phyloP scores from a whole-genome alignment of 2,113 vertebrate species.

The Tenebrosternarchus preto region DNA sequence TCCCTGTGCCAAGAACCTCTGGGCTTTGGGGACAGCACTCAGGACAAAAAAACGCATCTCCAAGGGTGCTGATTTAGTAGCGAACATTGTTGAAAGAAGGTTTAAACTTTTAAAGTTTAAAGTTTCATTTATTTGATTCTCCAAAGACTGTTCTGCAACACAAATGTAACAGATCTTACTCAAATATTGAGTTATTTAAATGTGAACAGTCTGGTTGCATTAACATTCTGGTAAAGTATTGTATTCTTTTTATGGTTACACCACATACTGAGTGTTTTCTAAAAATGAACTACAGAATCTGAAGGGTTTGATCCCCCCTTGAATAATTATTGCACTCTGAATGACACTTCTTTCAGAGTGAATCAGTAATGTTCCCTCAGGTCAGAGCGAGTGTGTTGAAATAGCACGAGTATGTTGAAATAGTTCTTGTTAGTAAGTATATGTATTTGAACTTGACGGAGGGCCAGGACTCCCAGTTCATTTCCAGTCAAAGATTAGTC shows the following conservation, averaged over 20 bases:
- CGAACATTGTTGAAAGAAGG: no score
- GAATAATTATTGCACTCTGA: neutral
- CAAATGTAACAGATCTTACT: no score
- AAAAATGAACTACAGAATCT: neutral
- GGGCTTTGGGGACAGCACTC: conserved; percentile 32
- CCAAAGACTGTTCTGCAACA: neutral
- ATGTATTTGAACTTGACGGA: neutral
- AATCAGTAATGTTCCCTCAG: neutral
- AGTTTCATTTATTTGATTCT: conserved; percentile 1
- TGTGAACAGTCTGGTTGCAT: no score
- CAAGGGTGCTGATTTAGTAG: conserved; percentile 31
- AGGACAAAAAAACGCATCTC: conserved; percentile 39
- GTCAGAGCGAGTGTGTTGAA: neutral
- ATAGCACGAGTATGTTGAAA: neutral
- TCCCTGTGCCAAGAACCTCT: conserved; percentile 39
- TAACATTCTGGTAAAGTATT: neutral
- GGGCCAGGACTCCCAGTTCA: neutral
- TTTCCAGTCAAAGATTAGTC: conserved; percentile 43
- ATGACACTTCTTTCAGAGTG: neutral
- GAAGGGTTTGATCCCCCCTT: neutral
- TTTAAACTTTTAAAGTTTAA: no score
- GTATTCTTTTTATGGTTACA: no score
- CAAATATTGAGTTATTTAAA: no score
- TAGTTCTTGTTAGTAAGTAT: neutral
- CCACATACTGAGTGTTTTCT: neutral